phyloP scores from a whole-genome alignment of 92 coral and sea anemone species.

The Diadumene lineata region DNA sequence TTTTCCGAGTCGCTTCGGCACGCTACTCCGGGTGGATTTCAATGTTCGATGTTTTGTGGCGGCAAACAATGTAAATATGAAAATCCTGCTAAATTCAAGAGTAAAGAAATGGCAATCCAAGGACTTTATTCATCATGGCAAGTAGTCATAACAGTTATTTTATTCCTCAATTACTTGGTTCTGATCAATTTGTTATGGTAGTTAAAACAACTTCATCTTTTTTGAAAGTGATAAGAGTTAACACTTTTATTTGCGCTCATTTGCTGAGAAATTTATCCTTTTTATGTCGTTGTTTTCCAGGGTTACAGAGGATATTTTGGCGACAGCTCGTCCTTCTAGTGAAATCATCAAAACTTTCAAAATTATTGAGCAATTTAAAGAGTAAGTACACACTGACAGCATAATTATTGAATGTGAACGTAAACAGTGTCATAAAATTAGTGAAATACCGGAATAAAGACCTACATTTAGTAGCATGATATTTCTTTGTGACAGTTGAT shows the following conservation, averaged over 20 bases:
- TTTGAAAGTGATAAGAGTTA: too few species aligned
- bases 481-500: neutral
- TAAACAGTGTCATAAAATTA: neutral
- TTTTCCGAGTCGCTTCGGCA: conserved; percentile 93
- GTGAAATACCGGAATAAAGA: neutral
- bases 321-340: conserved; percentile 94
- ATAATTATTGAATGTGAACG: neutral
- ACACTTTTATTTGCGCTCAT: neutral
- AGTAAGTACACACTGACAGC: conserved; percentile 53
- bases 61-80: conserved; percentile 96
- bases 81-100: conserved; percentile 79
- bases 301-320: conserved; percentile 85
- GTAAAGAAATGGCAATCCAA: conserved; percentile 78
- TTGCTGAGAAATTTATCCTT: neutral
- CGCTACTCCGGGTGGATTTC: conserved; percentile 83
- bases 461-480: neutral
- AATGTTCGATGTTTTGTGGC: conserved; percentile 99
- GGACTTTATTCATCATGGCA: conserved; percentile 97
- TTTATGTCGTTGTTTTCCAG: conserved; percentile 29
- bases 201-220: too few species aligned
- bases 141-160: conserved; percentile 8
- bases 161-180: neutral
- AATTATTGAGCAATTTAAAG: conserved; percentile 72
- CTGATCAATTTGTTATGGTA: neutral
- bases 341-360: conserved; percentile 64